phyloP scores from a whole-genome alignment of 2,113 vertebrate genomes.

The Rissa tridactyla region DNA sequence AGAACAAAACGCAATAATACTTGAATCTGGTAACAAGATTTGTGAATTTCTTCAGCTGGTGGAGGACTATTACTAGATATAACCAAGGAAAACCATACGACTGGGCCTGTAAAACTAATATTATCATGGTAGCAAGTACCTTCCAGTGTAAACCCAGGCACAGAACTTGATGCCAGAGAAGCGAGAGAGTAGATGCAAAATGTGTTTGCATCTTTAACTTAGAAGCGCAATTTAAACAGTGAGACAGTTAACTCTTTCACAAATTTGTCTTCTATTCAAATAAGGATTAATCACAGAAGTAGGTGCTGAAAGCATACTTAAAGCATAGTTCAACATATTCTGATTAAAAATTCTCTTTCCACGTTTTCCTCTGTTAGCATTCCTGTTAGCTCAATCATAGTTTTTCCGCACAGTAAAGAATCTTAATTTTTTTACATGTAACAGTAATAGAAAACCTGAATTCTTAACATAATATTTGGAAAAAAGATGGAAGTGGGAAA shows the following conservation, averaged over 20 bases:
- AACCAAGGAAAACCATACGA: background rate
- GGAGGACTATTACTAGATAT: background rate
- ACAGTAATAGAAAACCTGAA: background rate
- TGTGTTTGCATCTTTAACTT: background rate
- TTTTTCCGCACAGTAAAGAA: background rate
- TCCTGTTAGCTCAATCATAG: background rate
- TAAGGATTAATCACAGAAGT: background rate
- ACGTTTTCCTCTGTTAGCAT: background rate
- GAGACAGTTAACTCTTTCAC: background rate
- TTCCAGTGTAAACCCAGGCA: background rate
- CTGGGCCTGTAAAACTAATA: background rate
- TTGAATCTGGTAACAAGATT: background rate
- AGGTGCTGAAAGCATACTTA: background rate
- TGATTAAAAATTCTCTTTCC: background rate
- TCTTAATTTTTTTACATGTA: background rate
- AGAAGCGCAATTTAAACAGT: background rate
- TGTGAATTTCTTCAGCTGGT: background rate
- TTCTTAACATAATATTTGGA: background rate
- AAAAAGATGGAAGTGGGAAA: background rate
- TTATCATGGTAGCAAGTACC: background rate
- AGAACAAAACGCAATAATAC: background rate
- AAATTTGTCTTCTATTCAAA: background rate
- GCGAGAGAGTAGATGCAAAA: background rate
- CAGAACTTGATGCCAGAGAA: background rate
- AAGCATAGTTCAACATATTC: background rate